These are phyloP conservation scores for Sesamia nonagrioides DNA, from an alignment of 1,140 invertebrate genomes.

Conservation along the genomic window DNA sequence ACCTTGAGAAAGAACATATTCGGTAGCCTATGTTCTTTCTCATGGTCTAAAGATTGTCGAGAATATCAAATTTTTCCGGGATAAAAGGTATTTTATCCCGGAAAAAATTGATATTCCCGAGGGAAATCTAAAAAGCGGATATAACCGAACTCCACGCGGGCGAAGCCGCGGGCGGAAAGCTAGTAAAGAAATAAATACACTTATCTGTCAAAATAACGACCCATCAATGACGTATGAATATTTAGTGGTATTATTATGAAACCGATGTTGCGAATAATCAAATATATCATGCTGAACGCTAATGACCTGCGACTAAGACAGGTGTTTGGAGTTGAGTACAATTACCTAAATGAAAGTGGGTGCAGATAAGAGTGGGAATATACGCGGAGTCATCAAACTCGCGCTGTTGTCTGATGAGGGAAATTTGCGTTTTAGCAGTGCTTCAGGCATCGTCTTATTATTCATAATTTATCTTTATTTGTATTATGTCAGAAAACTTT, in stretches of 20 bases:
- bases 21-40: no score
- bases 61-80: no score
- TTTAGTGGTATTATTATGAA: not conserved
- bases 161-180: no score
- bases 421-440: conserved; percentile 11
- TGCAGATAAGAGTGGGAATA: conserved; percentile 19
- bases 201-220: conserved; percentile 19
- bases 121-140: no score
- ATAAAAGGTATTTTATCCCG: no score
- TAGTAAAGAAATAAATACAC: conserved; percentile 6
- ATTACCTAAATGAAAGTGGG: conserved; percentile 38
- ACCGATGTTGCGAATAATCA: conserved; percentile 1
- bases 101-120: no score
- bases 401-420: conserved; percentile 3
- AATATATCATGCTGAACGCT: conserved; percentile 10
- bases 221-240: not conserved
- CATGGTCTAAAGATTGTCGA: no score
- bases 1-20: no score
- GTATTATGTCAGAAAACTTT: not conserved
- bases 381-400: conserved; percentile 22
- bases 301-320: conserved; percentile 9
- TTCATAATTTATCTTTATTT: not conserved
- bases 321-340: conserved; percentile 18
- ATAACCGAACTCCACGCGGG: no score
- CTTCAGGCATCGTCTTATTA: not conserved